Base-by-base conservation (phyloP, 2,888 invertebrate species). In the Ornithoptera alexandrae region DNA sequence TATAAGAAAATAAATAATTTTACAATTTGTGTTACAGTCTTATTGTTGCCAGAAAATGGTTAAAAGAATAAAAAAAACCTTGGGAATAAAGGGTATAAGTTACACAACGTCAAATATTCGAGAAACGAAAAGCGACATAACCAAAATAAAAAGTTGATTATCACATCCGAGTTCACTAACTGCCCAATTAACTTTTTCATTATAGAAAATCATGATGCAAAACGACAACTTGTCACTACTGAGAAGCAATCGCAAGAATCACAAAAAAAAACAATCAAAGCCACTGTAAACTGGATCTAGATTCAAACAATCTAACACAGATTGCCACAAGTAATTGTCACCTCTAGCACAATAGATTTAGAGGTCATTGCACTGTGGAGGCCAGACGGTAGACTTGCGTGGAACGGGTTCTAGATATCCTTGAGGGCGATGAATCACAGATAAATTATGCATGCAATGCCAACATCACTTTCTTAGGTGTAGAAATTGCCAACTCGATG, bases 361-460 rank as follows among this genome's bases (percentile, higher is more conserved):
- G 65, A 71, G 72, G 72, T 71, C 72, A 70, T 66, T 73, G 72
- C 70, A 58, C 73, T 68, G 58, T 72, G 72, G 71, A 72, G 65
- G 36, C 70, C 68, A 65, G 61, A 60, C 65, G 20, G 39, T 46
- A 66, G 69, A 67, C 70, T 62, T 57, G 61, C 62, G 36, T 20
- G 66, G 59, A 70, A 67, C 70, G 62, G 61, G 70, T 70, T 67
- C 62, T 60, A 46, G 56, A 57, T 62, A 72, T 72, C 72, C 71
- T 72, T 66, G 71, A 64, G 62, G 62, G 57, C 68, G 59, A 65
- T 72, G 74, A 73, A 62, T 74, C 74, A 73, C 50, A 58, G n/a
- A 73, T 76, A 72, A 71, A 74, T 74, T 74, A 74, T 76, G 73
- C 72, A 76, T 67, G 74, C 73, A 73, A 67, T 68, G 73, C 71